Evolutionary conservation across 2,113 vertebrate species (phyloP).

Genomic region (Anhinga rufa): DNA sequence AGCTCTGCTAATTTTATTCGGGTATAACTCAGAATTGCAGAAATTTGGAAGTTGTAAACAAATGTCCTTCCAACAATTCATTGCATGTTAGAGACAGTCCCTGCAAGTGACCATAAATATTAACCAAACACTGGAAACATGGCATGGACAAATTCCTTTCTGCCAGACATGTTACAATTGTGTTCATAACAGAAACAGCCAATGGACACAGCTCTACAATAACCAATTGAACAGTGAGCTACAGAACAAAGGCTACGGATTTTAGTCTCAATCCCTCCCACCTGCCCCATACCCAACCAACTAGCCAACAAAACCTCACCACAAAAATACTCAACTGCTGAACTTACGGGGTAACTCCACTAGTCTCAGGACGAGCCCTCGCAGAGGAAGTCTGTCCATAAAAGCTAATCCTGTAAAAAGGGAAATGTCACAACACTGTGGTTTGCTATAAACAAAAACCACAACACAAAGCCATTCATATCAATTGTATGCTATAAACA

Average conservation of each 20-base stretch:
- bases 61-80: background rate
- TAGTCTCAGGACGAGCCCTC: slow-evolving; percentile 52
- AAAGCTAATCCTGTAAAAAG: slow-evolving; percentile 62
- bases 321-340: background rate
- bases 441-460: slow-evolving; percentile 24
- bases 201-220: background rate
- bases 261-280: background rate
- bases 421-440: slow-evolving; percentile 18
- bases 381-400: slow-evolving; percentile 61
- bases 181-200: background rate
- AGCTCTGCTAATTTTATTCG: background rate
- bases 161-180: background rate
- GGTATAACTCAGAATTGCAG: background rate
- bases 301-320: background rate
- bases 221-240: background rate
- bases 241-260: background rate
- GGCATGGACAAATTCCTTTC: background rate
- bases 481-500: background rate
- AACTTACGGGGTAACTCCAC: slow-evolving; percentile 59
- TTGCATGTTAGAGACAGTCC: background rate
- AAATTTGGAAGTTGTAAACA: background rate
- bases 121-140: background rate
- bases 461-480: background rate
- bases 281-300: background rate
- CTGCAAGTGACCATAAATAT: background rate